Conservation (phyloP, 2,888 invertebrate genomes). For the Pandemis corylana region DNA sequence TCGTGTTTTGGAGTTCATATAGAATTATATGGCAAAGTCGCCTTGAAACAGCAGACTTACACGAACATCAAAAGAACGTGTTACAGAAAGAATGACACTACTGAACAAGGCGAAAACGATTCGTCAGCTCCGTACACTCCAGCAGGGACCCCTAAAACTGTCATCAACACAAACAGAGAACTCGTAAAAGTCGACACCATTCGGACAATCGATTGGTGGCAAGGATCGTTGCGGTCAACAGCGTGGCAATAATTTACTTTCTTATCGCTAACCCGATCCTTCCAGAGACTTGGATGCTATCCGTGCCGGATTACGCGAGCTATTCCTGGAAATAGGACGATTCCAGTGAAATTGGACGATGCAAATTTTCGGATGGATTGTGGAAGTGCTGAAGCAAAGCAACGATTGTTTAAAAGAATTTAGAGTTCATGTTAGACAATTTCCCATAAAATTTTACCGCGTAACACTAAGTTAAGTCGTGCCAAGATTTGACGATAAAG, state of each 20-base stretch:
- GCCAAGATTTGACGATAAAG: too few relatives aligned
- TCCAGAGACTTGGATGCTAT: slow-evolving; percentile 61
- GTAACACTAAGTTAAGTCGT: background rate
- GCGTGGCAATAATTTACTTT: slow-evolving; percentile 73
- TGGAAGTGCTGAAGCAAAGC: background rate
- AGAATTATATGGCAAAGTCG: background rate
- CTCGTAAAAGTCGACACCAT: slow-evolving; percentile 41
- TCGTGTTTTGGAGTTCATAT: too few relatives aligned
- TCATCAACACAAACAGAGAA: slow-evolving; percentile 40
- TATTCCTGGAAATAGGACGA: slow-evolving; percentile 36
- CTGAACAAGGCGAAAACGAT: slow-evolving; percentile 50
- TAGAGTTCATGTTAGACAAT: background rate
- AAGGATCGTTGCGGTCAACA: slow-evolving; percentile 63
- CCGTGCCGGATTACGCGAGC: slow-evolving; percentile 48
- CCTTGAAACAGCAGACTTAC: background rate
- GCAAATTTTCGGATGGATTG: slow-evolving; percentile 38
- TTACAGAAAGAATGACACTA: slow-evolving; percentile 14
- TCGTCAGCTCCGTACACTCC: slow-evolving; percentile 41
- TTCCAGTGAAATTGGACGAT: slow-evolving; percentile 37
- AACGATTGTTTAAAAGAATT: background rate
- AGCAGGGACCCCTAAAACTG: slow-evolving; percentile 37
- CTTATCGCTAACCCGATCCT: slow-evolving; percentile 74
- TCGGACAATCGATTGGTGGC: slow-evolving; percentile 38
- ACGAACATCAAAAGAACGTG: background rate
- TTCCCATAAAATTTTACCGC: background rate